Conservation (phyloP, 1,140 invertebrate species). For the Bactericera cockerelli region DNA sequence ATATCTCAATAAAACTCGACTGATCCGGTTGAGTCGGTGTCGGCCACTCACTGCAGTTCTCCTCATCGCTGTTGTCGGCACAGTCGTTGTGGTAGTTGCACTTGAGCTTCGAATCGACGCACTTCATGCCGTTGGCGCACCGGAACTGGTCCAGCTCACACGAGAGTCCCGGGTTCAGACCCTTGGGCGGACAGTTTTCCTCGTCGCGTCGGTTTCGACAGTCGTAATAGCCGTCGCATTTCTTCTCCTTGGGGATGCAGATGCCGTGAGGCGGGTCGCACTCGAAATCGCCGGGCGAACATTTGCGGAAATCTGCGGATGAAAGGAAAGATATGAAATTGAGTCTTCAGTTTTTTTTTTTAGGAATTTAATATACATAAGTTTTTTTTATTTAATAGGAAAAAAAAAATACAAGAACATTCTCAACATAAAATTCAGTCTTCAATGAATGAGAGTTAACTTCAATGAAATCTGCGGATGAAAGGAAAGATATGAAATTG, state of each 20-base stretch:
- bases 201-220: constrained; percentile 79
- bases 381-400: no score
- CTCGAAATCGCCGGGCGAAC: constrained; percentile 64
- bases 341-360: no score
- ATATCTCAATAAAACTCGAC: no score
- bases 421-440: no score
- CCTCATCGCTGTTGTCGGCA: constrained; percentile 77
- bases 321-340: constrained; percentile 11
- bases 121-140: constrained; percentile 65
- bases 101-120: constrained; percentile 61
- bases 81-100: constrained; percentile 84
- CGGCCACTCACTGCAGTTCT: constrained; percentile 64
- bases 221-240: constrained; percentile 76
- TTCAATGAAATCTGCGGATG: constrained; percentile 56
- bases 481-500: constrained; percentile 5
- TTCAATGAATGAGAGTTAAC: no score
- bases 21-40: no score
- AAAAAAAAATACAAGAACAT: no score
- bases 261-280: constrained; percentile 29
- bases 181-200: constrained; percentile 46
- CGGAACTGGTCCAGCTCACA: constrained; percentile 79
- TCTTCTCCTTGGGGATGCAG: constrained; percentile 71
- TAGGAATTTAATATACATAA: no score
- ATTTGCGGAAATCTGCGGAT: constrained; percentile 65
- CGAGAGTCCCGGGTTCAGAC: constrained; percentile 39